Evolutionary conservation across 2,797 vertebrate species (phyloP), one percentile per base, ranked within the genome.

Genomic region (Tokudaia tokunoshimensis): DNA sequence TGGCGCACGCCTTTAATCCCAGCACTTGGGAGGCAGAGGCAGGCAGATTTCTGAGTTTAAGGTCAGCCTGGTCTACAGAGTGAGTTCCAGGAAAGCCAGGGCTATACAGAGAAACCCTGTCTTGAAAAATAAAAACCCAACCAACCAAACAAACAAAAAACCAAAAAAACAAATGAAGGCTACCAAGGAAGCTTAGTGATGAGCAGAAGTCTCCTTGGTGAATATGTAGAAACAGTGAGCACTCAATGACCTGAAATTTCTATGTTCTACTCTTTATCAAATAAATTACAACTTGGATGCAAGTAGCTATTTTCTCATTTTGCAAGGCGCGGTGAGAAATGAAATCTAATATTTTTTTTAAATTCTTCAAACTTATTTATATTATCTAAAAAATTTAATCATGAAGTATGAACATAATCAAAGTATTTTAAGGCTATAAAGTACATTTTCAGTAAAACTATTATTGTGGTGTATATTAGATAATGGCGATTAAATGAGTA

Each of bases 371-470:
- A 75, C 11, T 81, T 63, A 92, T 55, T 78, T 94, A 91, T 37
- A 75, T 34, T 92, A 91, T 57, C 26, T 96, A 94, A 76, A 41
- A 94, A 95, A 96, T 82, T 75, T 65, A 44, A 67, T 63, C 47
- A 89, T 26, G 70, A 91, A 80, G 81, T 81, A 89, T 89, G 94
- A 92, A 86, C 3, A 82, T 34, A 88, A 82, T 87, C 55, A 78
- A 20, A 84, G 89, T 50, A 34, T 85, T 89, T 19, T 67, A 95
- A 84, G 81, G 34, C 10, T 70, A 44, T 55, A 57, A 41, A 24
- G 10, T 37, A 4, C 13, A 59, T 81, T 72, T 94, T 59, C 19
- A 93, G 76, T 93, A 84, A 70, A 86, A 61, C 67, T 59, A 82
- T 87, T 86, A 91, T 34, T 95, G 6, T 47, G n/a, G 84, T 67